These are phyloP conservation scores for Coranthus polyacanthus DNA, from an alignment of 2,797 vertebrate species.

Conservation along the genomic window DNA sequence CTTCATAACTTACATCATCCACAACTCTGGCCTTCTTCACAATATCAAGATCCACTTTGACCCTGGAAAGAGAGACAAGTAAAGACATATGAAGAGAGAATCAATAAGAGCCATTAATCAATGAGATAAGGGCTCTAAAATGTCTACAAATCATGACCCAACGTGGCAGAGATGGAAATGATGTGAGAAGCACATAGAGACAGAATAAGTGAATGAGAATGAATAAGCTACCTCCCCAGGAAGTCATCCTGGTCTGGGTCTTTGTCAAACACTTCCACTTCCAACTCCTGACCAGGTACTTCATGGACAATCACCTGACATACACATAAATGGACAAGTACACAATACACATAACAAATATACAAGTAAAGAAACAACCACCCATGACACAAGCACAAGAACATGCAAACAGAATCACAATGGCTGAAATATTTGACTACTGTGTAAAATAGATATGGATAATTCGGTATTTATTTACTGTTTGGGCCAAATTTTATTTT, in stretches of 20 bases:
- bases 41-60: slow-evolving; percentile 92
- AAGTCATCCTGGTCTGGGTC: slow-evolving; percentile 97
- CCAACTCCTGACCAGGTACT: slow-evolving; percentile 95
- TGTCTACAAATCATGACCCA: slow-evolving; percentile 19
- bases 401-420: slow-evolving; percentile 70
- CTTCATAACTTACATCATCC: slow-evolving; percentile 87
- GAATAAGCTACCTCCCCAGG: slow-evolving; percentile 91
- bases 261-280: slow-evolving; percentile 96
- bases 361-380: slow-evolving; percentile 65
- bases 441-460: slow-evolving; percentile 2
- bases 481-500: slow-evolving; percentile 13
- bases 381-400: slow-evolving; percentile 52
- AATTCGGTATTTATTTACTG: slow-evolving; percentile 1
- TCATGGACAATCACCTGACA: slow-evolving; percentile 94
- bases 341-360: slow-evolving; percentile 64
- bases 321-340: slow-evolving; percentile 71
- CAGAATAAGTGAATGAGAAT: slow-evolving; percentile 64
- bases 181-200: slow-evolving; percentile 61
- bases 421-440: slow-evolving; percentile 32
- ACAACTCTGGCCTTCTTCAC: slow-evolving; percentile 89
- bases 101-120: slow-evolving; percentile 14
- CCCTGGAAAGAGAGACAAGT: slow-evolving; percentile 77
- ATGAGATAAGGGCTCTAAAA: background rate
- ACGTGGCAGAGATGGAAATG: slow-evolving; percentile 44
- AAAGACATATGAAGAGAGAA: slow-evolving; percentile 16